phyloP scores from a whole-genome alignment of 2,113 vertebrate species.

The Nansenia antarctica region DNA sequence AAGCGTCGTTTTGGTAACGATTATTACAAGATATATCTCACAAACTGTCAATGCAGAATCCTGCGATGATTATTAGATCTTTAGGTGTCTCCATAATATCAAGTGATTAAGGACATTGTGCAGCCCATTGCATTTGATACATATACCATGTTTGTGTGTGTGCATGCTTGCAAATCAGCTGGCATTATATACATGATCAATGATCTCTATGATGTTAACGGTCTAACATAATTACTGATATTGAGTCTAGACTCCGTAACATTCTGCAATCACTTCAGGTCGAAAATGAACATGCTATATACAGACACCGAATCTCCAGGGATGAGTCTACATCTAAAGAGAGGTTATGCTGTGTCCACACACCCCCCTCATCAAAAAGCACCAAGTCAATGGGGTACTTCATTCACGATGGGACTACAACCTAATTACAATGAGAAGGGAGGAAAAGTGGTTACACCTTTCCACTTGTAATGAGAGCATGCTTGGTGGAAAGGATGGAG shows the following conservation, averaged over 20 bases:
- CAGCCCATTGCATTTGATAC: too few species aligned
- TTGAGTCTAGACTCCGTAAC: neutral
- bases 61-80: too few species aligned
- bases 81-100: too few species aligned
- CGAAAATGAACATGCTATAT: neutral
- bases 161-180: too few species aligned
- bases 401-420: conserved; percentile 69
- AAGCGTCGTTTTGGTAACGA: too few species aligned
- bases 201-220: neutral
- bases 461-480: conserved; percentile 78
- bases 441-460: conserved; percentile 67
- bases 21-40: too few species aligned
- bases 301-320: conserved; percentile 8
- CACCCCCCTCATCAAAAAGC: conserved; percentile 57
- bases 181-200: neutral
- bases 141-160: too few species aligned
- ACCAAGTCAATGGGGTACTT: conserved; percentile 72
- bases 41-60: too few species aligned
- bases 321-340: conserved; percentile 60
- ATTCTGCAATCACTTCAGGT: neutral
- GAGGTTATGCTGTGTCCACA: conserved; percentile 48
- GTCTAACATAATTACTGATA: neutral
- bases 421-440: conserved; percentile 71
- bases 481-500: conserved; percentile 63
- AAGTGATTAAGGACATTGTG: too few species aligned